Conservation (phyloP, 1,140 invertebrate genomes). For the Tetragnatha versicolor region DNA sequence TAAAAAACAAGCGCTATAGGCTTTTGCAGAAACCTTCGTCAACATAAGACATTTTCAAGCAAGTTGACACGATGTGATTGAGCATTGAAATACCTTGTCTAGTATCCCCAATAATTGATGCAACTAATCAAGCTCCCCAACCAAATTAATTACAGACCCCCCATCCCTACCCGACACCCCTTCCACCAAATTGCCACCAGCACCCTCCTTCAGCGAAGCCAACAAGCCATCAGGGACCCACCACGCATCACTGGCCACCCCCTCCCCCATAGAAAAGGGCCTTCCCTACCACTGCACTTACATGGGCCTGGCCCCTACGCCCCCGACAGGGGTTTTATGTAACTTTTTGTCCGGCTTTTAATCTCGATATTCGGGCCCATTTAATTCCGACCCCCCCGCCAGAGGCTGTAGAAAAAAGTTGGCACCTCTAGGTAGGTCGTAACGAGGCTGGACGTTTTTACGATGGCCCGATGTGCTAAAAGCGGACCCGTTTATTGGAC, state of each 20-base stretch:
- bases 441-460: too few relatives aligned
- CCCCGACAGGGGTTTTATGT: slow-evolving; percentile 41
- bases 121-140: not conserved
- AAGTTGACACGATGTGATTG: too few relatives aligned
- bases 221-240: slow-evolving; percentile 33
- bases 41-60: too few relatives aligned
- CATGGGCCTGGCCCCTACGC: slow-evolving; percentile 15
- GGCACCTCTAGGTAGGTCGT: too few relatives aligned
- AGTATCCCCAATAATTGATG: slow-evolving; percentile 3
- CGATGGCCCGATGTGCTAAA: too few relatives aligned
- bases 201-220: not conserved
- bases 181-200: not conserved
- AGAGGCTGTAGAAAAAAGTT: too few relatives aligned
- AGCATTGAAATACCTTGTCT: too few relatives aligned
- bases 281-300: slow-evolving; percentile 36
- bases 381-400: slow-evolving; percentile 15
- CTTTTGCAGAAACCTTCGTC: too few relatives aligned
- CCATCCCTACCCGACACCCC: not conserved
- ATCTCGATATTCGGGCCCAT: slow-evolving; percentile 15
- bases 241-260: slow-evolving; percentile 24
- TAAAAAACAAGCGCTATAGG: too few relatives aligned
- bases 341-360: slow-evolving; percentile 39
- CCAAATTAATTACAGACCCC: slow-evolving; percentile 11
- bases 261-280: slow-evolving; percentile 18
- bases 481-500: too few relatives aligned